A percentile compares a stretch with the other conserved stretches of the same genome.
These are phyloP conservation scores for Petaurus breviceps DNA, from an alignment of 2,113 vertebrate species.

Conservation along the genomic window DNA sequence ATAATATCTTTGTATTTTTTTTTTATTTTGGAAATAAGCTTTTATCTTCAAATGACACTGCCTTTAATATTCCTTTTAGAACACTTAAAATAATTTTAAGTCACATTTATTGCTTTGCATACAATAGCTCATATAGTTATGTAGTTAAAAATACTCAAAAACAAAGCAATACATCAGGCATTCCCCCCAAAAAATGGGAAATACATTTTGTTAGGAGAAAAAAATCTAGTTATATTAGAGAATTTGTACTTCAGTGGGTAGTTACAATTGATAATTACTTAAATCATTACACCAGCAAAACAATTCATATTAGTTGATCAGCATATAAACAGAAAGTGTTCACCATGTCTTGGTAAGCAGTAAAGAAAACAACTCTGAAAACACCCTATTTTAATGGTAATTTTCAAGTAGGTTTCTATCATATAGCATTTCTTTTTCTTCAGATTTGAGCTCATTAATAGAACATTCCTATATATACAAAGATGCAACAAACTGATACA, in stretches of 20 bases:
- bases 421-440: constrained; percentile 51
- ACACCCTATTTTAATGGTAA: constrained; percentile 67
- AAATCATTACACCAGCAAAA: constrained; percentile 66
- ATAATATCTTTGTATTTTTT: background rate
- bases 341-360: constrained; percentile 66
- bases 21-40: constrained; percentile 56
- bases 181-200: constrained; percentile 74
- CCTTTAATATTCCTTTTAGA: constrained; percentile 60
- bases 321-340: constrained; percentile 69
- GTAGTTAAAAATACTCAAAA: constrained; percentile 50
- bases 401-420: constrained; percentile 68
- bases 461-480: constrained; percentile 77
- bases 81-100: constrained; percentile 60
- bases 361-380: constrained; percentile 75
- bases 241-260: constrained; percentile 58
- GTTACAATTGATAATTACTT: constrained; percentile 59
- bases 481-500: constrained; percentile 79
- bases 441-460: constrained; percentile 63
- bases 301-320: constrained; percentile 65
- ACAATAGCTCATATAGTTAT: constrained; percentile 67
- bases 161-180: constrained; percentile 73
- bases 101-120: constrained; percentile 69
- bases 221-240: constrained; percentile 55
- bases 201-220: constrained; percentile 67
- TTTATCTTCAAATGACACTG: background rate